Base-by-base conservation (phyloP, 2,888 invertebrate genomes). In the Gasteruption jaculator region DNA sequence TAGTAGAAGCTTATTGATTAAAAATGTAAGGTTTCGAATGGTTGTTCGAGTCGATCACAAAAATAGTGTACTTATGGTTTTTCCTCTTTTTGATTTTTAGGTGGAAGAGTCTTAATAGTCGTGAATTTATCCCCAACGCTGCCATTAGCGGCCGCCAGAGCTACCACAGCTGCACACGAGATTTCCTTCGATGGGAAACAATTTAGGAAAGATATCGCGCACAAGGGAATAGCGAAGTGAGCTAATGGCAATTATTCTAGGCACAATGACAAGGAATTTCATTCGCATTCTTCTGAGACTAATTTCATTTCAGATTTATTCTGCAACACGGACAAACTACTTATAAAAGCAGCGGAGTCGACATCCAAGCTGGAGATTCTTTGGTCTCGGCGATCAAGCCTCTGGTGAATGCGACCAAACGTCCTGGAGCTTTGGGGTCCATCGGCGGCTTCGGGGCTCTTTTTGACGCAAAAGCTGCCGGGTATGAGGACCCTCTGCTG, bases 381-480 rank as follows among this genome's bases (percentile, higher is more conserved):
- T 73, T 99, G 3, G 89, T 99, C 0, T 78, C 84, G 5, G 67
- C 65, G 24, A 89, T 99, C 42, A 92, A 92, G 68, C 86, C 89
- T 0, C 68, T 86, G 1, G 90, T 90, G 0, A 82, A 83, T 5
- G 79, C 81, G 2, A 94, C 95, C 0, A 79, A 81, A 52, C 74
- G 92, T 3, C 68, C 79, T 1, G 95, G 94, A 1, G 85, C 87
- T 15, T 63, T 91, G 30, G 91, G 91, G 1, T 76, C 82, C 3
- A 77, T 96, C 40, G 97, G 97, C 15, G 90, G 91, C 43, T 97
- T 92, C 74, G 96, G 95, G 19, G 96, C 93, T 0, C 76, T 95
- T 10, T 94, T 96, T 73, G 93, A 94, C 61, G 71, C 86, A 11
- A 85, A 83, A 38, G 82, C 83, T 5, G 85, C 85, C 53, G 81